Evolutionary conservation across 2,113 vertebrate species (phyloP).

Genomic region (Scalopus aquaticus): DNA sequence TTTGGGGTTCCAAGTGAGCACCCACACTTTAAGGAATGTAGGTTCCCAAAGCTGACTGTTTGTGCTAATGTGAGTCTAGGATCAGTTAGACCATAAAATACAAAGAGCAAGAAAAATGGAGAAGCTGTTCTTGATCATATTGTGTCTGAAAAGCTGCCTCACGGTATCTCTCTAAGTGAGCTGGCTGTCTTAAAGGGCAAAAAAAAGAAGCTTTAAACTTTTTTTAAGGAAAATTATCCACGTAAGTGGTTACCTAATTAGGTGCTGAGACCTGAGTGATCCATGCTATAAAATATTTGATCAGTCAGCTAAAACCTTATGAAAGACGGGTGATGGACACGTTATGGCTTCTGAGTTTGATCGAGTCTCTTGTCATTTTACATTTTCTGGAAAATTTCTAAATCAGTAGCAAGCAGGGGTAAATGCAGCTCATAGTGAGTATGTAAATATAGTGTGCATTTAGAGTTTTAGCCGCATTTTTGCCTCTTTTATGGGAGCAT

Average conservation of each 20-base stretch:
- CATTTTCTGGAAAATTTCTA: not conserved
- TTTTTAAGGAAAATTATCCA: not conserved
- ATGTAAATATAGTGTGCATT: not conserved
- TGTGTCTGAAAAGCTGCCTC: not conserved
- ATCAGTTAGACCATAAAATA: not conserved
- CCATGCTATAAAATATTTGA: not conserved
- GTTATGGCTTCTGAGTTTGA: not conserved
- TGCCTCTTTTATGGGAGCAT: constrained; percentile 24
- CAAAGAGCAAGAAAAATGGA: not conserved
- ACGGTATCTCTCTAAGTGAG: not conserved
- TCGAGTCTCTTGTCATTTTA: not conserved
- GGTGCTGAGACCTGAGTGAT: not conserved
- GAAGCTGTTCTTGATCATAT: not conserved
- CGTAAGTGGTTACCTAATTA: not conserved
- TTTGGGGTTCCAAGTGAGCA: not conserved
- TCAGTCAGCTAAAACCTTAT: not conserved
- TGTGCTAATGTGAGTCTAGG: not conserved
- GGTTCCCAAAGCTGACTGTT: not conserved
- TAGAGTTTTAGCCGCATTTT: not conserved
- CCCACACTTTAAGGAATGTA: not conserved
- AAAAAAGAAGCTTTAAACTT: not conserved
- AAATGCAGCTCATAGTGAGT: not conserved
- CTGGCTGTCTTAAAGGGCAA: not conserved
- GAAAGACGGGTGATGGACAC: not conserved
- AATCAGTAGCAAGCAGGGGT: not conserved